These are phyloP conservation scores for Drosophila busckii DNA, from an alignment of 1,140 invertebrate species.

Conservation along the genomic window DNA sequence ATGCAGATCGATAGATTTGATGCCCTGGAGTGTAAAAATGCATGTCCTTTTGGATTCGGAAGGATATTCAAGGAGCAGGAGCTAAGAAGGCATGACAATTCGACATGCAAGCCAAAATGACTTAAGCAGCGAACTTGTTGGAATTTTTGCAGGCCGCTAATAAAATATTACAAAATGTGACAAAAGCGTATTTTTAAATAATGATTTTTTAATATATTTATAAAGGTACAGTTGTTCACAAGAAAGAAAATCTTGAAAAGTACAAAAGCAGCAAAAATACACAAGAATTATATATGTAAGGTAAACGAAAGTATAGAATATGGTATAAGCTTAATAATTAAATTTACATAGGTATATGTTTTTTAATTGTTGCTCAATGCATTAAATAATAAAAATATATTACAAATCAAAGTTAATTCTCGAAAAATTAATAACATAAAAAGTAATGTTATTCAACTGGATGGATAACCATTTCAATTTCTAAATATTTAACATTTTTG, in stretches of 20 bases:
- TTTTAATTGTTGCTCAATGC: conserved; percentile 56
- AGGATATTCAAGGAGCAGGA: too few relatives aligned
- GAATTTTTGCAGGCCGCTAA: too few relatives aligned
- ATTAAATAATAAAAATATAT: conserved; percentile 56
- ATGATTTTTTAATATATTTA: conserved; percentile 71
- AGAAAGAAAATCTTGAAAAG: conserved; percentile 74
- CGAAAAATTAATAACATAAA: conserved; percentile 74
- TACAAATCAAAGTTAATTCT: conserved; percentile 59
- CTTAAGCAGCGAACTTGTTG: too few relatives aligned
- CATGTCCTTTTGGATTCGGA: too few relatives aligned
- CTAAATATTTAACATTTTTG: conserved; percentile 42
- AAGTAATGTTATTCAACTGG: conserved; percentile 52
- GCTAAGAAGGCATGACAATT: too few relatives aligned
- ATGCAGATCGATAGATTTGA: too few relatives aligned
- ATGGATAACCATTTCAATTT: conserved; percentile 60
- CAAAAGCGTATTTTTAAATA: conserved; percentile 30
- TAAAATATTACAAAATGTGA: too few relatives aligned
- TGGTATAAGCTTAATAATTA: conserved; percentile 69
- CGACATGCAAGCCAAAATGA: too few relatives aligned
- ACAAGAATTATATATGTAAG: conserved; percentile 67
- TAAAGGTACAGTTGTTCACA: conserved; percentile 77
- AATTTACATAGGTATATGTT: conserved; percentile 58
- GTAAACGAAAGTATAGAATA: conserved; percentile 63
- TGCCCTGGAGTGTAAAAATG: too few relatives aligned
- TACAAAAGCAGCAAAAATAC: conserved; percentile 73